These are phyloP conservation scores for Elephantulus edwardii DNA, from an alignment of 2,113 vertebrate genomes.

Conservation along the genomic window DNA sequence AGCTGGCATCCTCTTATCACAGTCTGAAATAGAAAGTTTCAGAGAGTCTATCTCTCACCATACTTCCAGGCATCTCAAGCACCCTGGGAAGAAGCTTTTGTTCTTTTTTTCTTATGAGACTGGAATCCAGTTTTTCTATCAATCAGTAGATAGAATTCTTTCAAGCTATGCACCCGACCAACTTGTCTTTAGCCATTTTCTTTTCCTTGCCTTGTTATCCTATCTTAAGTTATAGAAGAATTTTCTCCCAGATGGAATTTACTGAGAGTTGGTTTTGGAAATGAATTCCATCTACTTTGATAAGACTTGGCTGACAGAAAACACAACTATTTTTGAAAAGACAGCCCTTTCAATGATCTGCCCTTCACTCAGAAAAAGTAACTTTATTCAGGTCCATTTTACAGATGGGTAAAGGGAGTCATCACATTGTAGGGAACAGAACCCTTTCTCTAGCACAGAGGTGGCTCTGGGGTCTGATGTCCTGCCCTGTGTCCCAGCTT, in stretches of 20 bases:
- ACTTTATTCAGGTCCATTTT: not conserved
- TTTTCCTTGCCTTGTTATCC: not conserved
- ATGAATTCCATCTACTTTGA: constrained; percentile 15
- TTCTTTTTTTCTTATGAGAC: not conserved
- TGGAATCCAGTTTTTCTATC: not conserved
- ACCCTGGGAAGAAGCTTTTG: not conserved
- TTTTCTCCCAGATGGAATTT: constrained; percentile 7
- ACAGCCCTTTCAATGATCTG: not conserved
- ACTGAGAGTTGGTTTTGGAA: constrained; percentile 47
- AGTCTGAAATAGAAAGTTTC: not conserved
- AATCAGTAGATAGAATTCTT: not conserved
- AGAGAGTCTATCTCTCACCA: not conserved
- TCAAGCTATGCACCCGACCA: not conserved
- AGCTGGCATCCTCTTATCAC: not conserved
- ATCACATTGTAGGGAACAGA: rapidly evolving
- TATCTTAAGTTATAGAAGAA: not conserved
- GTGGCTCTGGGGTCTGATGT: not conserved
- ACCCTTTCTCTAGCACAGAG: not conserved
- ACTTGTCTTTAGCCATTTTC: not conserved
- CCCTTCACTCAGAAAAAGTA: not conserved
- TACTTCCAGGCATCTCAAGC: not conserved
- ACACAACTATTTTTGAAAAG: not conserved
- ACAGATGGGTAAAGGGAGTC: not conserved
- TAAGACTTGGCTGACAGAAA: not conserved
- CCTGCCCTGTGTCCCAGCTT: not conserved